A percentile compares a stretch with the other conserved stretches of the same genome.
These are phyloP conservation scores for Eupeodes latifasciatus DNA, from an alignment of 2,888 invertebrate species.

Conservation along the genomic window DNA sequence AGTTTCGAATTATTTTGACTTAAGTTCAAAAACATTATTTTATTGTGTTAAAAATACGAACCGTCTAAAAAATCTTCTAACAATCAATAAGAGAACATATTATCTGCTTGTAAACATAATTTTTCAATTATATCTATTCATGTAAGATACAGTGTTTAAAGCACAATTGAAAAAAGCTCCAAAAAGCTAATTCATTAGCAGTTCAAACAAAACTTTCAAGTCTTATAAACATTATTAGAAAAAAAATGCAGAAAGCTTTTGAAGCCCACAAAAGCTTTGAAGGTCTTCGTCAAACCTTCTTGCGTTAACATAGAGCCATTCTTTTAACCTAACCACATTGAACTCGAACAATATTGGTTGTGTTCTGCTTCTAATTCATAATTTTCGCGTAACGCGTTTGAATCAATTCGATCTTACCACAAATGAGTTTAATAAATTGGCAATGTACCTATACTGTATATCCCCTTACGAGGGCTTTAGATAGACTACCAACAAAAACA, in stretches of 20 bases:
- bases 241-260: background rate
- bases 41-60: no score
- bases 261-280: slow-evolving; percentile 52
- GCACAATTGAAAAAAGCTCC: background rate
- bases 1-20: no score
- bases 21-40: no score
- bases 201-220: slow-evolving; percentile 23
- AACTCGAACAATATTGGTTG: slow-evolving; percentile 3
- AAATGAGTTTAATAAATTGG: slow-evolving; percentile 28
- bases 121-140: background rate
- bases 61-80: no score
- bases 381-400: slow-evolving; percentile 34
- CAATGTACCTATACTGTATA: background rate
- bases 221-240: slow-evolving; percentile 20
- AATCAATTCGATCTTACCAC: slow-evolving; percentile 46
- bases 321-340: slow-evolving; percentile 28
- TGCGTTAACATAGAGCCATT: slow-evolving; percentile 30
- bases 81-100: no score
- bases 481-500: no score
- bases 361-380: slow-evolving; percentile 46
- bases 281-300: slow-evolving; percentile 36
- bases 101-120: no score
- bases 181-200: background rate
- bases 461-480: slow-evolving; percentile 14
- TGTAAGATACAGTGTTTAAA: no score